These are phyloP conservation scores for Morbakka virulenta DNA, from an alignment of 30 jellyfish, hydroid and myxozoan genomes.

Conservation along the genomic window DNA sequence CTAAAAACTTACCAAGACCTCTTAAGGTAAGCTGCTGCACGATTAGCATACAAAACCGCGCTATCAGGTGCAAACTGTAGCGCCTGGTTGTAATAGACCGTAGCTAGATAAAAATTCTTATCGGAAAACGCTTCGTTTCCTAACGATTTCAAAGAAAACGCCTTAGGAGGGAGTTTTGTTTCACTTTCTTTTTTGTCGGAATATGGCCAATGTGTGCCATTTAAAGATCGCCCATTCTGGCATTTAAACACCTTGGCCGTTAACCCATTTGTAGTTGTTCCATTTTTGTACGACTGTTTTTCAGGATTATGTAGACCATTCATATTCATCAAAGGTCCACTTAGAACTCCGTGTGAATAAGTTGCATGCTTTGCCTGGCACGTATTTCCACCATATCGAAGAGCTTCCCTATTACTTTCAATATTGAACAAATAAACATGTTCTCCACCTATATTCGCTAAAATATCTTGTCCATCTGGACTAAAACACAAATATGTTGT, in stretches of 20 bases:
- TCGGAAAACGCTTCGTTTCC: conserved; percentile 94
- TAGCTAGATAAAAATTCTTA: conserved; percentile 86
- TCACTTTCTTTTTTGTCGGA: background rate
- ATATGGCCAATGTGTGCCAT: background rate
- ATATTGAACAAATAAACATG: conserved; percentile 76
- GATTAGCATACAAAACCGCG: conserved; percentile 85
- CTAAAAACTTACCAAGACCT: conserved; percentile 81
- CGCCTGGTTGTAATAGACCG: conserved; percentile 74
- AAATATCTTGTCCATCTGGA: conserved; percentile 86
- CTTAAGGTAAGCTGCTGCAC: conserved; percentile 94
- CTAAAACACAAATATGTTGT: conserved; percentile 80
- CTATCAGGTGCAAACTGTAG: conserved; percentile 57
- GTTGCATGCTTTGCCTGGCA: background rate
- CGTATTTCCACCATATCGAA: conserved; percentile 34
- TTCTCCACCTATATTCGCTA: conserved; percentile 92
- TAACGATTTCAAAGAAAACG: conserved; percentile 44
- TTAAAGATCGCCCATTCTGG: background rate
- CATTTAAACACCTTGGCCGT: background rate
- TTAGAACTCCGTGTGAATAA: background rate
- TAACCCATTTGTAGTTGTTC: background rate
- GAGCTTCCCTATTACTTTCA: conserved; percentile 45
- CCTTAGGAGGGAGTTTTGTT: conserved; percentile 33
- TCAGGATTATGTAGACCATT: background rate
- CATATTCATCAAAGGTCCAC: background rate
- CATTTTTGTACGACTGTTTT: background rate